Base-by-base conservation (phyloP, 2,113 vertebrate species). In the Eira barbara region DNA sequence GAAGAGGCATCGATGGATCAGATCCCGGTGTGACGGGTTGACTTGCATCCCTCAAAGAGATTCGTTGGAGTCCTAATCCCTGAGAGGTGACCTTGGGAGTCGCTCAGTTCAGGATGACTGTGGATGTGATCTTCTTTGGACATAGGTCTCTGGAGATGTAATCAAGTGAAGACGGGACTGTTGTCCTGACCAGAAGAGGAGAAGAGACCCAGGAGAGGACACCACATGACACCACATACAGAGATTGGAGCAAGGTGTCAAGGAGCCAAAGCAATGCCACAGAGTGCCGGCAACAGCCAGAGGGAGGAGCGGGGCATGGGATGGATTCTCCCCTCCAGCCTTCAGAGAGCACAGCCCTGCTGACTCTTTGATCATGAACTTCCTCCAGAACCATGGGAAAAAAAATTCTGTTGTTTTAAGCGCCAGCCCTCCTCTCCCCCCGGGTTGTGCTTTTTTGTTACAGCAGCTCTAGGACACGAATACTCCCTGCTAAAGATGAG, bases 121-220 rank as follows among this genome's bases (percentile, higher is more conserved):
- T 29, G 67, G 63, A 45, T 27, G 81, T 55, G 61, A 36, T 45
- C 88, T 78, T 36, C 71, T 74, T 93, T 91, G 78, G 71, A 94
- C 88, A 79, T 29, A 13, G 25, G 47, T 74, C 55, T 78, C 55
- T 31, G 4, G 1, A 25, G n/a, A 79, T 7, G 8, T 20, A 25
- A 71, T 73, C 25, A 49, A 83, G 31, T 9, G 27, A 59, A 29
- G 3, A 31, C 1, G 8, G 87, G 34, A 71, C 47, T 15, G 15
- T 12, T 15, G 27, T 63, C 67, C 18, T 23, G 4, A 59, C 0
- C 15, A 79, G 79, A 73, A 89, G 55, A 55, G 36, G 31, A 17
- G n/a, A 91, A n/a, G 57, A 82, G 14, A 67, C 14, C 21, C 7
- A 4, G 17, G 9, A 3, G 45, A 86, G 39, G 27, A 31, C 12